Evolutionary conservation across 1,140 invertebrate genomes (phyloP).

Genomic region (Gonioctena quinquepunctata): DNA sequence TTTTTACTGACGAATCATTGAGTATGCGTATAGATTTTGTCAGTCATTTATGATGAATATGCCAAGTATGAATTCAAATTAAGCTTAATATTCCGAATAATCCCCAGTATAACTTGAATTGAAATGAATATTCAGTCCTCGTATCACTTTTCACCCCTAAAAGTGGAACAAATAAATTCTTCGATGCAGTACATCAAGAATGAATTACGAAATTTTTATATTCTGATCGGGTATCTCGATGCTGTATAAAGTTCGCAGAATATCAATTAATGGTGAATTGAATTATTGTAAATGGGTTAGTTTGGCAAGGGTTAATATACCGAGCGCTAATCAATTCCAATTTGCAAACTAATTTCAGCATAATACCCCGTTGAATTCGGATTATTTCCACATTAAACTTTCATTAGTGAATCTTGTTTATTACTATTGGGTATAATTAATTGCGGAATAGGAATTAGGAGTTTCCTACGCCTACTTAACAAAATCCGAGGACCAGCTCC

Average conservation of each 20-base stretch:
- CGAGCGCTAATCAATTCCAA: conserved; percentile 7
- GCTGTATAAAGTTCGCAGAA: background rate
- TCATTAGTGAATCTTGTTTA: background rate
- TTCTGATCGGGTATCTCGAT: background rate
- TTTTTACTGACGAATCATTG: too few relatives aligned
- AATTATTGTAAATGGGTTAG: conserved; percentile 24
- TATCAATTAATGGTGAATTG: conserved; percentile 6
- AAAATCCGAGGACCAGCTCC: too few relatives aligned
- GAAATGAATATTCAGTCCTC: background rate
- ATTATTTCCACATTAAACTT: conserved; percentile 9
- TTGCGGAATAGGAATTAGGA: too few relatives aligned
- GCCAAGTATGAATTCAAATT: too few relatives aligned
- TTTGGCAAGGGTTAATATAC: conserved; percentile 13
- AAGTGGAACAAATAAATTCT: background rate
- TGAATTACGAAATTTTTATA: background rate
- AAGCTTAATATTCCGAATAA: too few relatives aligned
- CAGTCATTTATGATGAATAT: too few relatives aligned
- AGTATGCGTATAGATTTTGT: too few relatives aligned
- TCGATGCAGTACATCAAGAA: background rate
- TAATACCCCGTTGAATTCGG: conserved; percentile 7
- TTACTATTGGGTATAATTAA: too few relatives aligned
- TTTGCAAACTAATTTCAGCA: conserved; percentile 17
- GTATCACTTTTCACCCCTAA: background rate
- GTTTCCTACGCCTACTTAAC: too few relatives aligned
- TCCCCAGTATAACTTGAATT: background rate